Conservation (phyloP, 2,113 vertebrate species). For the Pterocles gutturalis region DNA sequence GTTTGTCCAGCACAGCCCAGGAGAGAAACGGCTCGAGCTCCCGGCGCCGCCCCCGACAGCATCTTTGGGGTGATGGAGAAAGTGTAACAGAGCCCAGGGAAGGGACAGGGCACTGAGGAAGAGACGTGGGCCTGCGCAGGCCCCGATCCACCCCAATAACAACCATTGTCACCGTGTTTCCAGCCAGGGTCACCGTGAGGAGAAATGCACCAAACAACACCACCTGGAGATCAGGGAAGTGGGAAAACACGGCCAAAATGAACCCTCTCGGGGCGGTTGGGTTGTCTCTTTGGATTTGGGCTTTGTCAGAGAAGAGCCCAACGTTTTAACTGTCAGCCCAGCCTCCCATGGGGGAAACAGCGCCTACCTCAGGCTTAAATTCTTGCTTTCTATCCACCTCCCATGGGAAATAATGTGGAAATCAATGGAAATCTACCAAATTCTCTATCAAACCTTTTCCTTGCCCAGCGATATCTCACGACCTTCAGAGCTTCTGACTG, state of each 20-base stretch:
- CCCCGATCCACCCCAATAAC: background rate
- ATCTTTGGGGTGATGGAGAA: background rate
- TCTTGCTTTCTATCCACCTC: background rate
- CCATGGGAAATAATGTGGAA: background rate
- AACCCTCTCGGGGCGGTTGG: too few relatives aligned
- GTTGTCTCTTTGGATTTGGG: too few relatives aligned
- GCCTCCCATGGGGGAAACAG: background rate
- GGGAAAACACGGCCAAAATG: background rate
- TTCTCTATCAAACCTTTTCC: too few relatives aligned
- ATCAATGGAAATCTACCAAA: too few relatives aligned
- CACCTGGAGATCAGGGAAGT: background rate
- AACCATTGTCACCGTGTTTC: background rate
- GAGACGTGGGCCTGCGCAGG: background rate
- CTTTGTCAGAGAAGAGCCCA: background rate
- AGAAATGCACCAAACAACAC: background rate
- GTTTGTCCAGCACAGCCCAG: too few relatives aligned
- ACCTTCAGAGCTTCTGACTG: background rate
- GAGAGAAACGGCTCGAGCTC: too few relatives aligned
- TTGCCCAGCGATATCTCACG: background rate
- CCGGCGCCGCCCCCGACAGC: background rate
- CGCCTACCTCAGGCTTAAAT: too few relatives aligned
- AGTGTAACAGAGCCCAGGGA: background rate
- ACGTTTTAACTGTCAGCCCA: background rate
- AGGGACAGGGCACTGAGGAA: background rate
- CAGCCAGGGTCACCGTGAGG: background rate